phyloP scores from a whole-genome alignment of 1,140 invertebrate genomes.

The Saccostrea cuccullata region DNA sequence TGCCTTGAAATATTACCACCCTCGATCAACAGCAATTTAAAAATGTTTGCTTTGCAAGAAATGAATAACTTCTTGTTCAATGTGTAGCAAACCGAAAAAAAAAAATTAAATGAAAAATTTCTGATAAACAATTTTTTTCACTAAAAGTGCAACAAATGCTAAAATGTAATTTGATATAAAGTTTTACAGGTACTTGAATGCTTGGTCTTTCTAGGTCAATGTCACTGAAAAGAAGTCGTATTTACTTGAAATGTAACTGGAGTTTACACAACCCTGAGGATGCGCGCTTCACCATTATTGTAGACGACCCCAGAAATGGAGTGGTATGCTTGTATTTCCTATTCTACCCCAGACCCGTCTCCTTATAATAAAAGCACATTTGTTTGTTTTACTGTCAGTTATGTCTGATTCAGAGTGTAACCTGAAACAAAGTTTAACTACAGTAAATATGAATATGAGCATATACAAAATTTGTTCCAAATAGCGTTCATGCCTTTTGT shows the following conservation, averaged over 20 bases:
- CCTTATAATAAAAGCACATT: not conserved
- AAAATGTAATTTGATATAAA: no score
- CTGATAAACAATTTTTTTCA: no score
- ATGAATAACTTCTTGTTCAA: no score
- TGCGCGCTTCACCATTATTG: slow-evolving; percentile 49
- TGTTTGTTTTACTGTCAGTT: not conserved
- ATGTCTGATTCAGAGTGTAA: no score
- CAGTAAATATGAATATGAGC: not conserved
- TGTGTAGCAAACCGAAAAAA: no score
- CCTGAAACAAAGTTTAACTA: not conserved
- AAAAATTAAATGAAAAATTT: no score
- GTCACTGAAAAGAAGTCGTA: slow-evolving; percentile 42
- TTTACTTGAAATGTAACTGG: slow-evolving; percentile 54
- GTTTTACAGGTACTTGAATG: not conserved
- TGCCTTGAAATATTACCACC: no score
- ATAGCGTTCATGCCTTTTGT: not conserved
- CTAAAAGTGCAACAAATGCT: no score
- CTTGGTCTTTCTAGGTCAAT: slow-evolving; percentile 51
- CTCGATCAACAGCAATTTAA: no score
- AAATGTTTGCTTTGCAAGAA: no score
- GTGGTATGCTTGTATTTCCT: slow-evolving; percentile 46
- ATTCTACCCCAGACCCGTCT: not conserved
- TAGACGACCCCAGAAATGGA: slow-evolving; percentile 43
- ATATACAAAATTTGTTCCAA: not conserved
- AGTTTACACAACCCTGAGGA: slow-evolving; percentile 43